Evolutionary conservation across 2,888 invertebrate genomes (phyloP), one percentile per base, ranked within the genome.

Genomic region (Anorthoa munda): DNA sequence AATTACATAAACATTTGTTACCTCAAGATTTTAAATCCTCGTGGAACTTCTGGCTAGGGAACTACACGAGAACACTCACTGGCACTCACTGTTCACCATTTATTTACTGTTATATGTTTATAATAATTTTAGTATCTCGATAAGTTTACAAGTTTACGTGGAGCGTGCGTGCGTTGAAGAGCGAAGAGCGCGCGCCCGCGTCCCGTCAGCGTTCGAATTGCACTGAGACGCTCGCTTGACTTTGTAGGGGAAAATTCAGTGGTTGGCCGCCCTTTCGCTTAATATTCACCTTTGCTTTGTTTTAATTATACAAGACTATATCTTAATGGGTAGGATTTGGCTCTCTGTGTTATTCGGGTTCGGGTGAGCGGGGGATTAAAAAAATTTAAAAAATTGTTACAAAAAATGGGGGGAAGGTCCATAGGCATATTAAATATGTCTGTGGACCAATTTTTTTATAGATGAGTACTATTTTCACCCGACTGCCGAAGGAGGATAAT

Each of bases 211-310:
- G 92, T 78, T 88, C 85, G 82, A 84, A 86, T 87, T 90, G 88
- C 85, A 94, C 94, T 94, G 94, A 91, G 79, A 82, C 75, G 26
- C 63, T 59, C 17, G 72, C 68, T 73, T 60, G 69, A n/a, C 80
- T 75, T 63, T 56, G 74, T 69, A 67, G 75, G 82, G 84, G 77
- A 85, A 85, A 85, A 81, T 85, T 87, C 77, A 82, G 85, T 81
- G 68, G 73, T 74, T 69, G 75, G 74, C 23, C 72, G 79, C 87
- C 88, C 86, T 85, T 82, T 74, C 23, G 50, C 60, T 67, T n/a
- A 39, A 68, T 82, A 71, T 75, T 67, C 39, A 63, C 26, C 51
- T 68, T 64, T 76, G 50, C 74, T 81, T 80, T 76, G 45, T 71
- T 80, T 81, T 75, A 74, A 86, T 77, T 86, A 73, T 67, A 70